Base-by-base conservation (phyloP, 2,797 vertebrate genomes). In the Phaenicophaeus curvirostris region DNA sequence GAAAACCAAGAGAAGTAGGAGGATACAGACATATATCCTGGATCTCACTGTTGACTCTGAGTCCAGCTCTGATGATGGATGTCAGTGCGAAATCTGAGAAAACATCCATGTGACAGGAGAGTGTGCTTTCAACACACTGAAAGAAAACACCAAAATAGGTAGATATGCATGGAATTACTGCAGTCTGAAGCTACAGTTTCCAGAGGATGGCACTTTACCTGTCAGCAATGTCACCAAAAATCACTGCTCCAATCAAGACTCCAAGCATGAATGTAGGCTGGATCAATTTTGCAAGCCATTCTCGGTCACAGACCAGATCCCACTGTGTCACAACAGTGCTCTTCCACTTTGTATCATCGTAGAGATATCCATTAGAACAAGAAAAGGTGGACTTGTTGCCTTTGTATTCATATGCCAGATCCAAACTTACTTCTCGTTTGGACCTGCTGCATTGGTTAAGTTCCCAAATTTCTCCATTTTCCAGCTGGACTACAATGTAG, bases 221-320 rank as follows among this genome's bases (percentile, higher is more conserved):
- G 97, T 99, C 99, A 83, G 99, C 99, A 25, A 99, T 68, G 93
- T 99, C 99, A 80, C 99, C 99, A 88, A 99, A 99, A 96, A 98
- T 78, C 85, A 99, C 94, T 1, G 99, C 99, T 83, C 99, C 99
- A 13, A 99, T 90, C 91, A 99, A 97, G 75, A 99, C 99, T 90
- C 99, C 99, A 77, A 99, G 50, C 99, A 99, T 99, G 97, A 99
- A 99, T 1, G 97, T 98, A 61, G 99, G 99, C 95, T 99, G 99
- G 84, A 98, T 98, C 90, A 99, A 92, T 96, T 98, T 99, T 89
- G 98, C 98, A 35, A 99, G 97, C 99, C 99, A 99, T 95, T 98
- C 98, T 48, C 82, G 96, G 31, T 99, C 98, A 96, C 99, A 99
- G 91, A 99, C 99, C 95, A 99, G 96, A 95, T 99, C 97, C 99